Evolutionary conservation across 2,888 invertebrate genomes (phyloP), one percentile per base, ranked within the genome.

Genomic region (Hetaerina titia): DNA sequence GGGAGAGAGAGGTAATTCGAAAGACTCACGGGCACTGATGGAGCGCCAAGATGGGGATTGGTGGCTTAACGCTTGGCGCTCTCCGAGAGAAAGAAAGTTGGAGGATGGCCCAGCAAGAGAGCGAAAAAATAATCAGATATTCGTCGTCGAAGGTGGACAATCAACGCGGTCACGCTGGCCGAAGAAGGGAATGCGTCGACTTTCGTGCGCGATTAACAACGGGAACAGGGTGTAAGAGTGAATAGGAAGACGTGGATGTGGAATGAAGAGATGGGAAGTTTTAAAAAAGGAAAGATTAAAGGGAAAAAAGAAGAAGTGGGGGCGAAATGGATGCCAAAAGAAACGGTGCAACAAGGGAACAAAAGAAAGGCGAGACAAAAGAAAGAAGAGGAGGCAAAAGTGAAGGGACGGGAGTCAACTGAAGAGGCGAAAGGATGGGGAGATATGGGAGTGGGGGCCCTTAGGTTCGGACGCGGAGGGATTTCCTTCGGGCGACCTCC

Each of bases 311-410:
- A 45, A 45, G 45, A 45, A 45, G 45, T 45, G 90, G 81, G 64
- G 64, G n/a, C 64, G 81, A 58, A 57, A 94, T 63, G 89, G 95
- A 64, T 58, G 87, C 2, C 45, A 45, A 45, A 4, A 45, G 45
- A 45, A 45, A 69, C 17, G 60, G 5, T 19, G 15, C 7, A 19
- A 63, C 63, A 19, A 9, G 63, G 19, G 63, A 13, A 63, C 13
- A 5, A 13, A 9, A 19, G 19, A 63, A 19, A 63, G 19, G 63
- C 63, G 19, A 19, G 63, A 63, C 17, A 63, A 89, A 95, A 95
- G 89, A 95, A 95, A 81, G 95, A 95, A 25, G 95, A 60, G 31
- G 7, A 19, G 22, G 58, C 57, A 22, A 58, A 11, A 19, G 63
- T 19, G 22, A n/a, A 22, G 58, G 15, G 15, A 60, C 22, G 95